phyloP scores from a whole-genome alignment of 2,888 invertebrate genomes.

The Noctua comes region DNA sequence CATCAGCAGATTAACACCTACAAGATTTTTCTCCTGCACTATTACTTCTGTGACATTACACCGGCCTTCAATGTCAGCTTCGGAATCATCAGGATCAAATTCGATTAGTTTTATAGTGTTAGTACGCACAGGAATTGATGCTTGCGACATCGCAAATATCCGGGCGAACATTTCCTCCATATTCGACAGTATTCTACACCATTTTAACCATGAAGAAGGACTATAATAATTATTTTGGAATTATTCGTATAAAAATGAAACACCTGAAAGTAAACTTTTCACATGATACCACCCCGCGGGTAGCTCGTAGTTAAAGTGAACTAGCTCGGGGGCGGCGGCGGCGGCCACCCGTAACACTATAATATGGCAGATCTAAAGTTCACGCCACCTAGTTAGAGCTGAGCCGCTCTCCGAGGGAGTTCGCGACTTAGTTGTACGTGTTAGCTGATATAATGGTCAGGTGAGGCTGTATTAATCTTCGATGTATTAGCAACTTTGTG shows the following conservation, averaged over 20 bases:
- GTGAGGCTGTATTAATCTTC: slow-evolving; percentile 17
- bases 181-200: too few species aligned
- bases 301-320: neutral
- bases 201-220: neutral
- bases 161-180: too few species aligned
- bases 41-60: too few species aligned
- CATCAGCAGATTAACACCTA: too few species aligned
- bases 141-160: too few species aligned
- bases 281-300: slow-evolving; percentile 3
- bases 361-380: slow-evolving; percentile 51
- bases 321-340: neutral
- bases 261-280: slow-evolving; percentile 32
- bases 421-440: slow-evolving; percentile 21
- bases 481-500: slow-evolving; percentile 31
- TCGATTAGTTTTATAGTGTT: too few species aligned
- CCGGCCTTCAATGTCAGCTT: too few species aligned
- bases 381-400: slow-evolving; percentile 25
- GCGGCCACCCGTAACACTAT: slow-evolving; percentile 28
- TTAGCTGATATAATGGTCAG: slow-evolving; percentile 29
- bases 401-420: slow-evolving; percentile 17
- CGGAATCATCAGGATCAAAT: too few species aligned
- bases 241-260: slow-evolving; percentile 7
- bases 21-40: too few species aligned
- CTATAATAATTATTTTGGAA: neutral
- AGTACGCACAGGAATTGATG: too few species aligned